Evolutionary conservation across 2,888 invertebrate genomes (phyloP).

Genomic region (Amphiduros pacificus): DNA sequence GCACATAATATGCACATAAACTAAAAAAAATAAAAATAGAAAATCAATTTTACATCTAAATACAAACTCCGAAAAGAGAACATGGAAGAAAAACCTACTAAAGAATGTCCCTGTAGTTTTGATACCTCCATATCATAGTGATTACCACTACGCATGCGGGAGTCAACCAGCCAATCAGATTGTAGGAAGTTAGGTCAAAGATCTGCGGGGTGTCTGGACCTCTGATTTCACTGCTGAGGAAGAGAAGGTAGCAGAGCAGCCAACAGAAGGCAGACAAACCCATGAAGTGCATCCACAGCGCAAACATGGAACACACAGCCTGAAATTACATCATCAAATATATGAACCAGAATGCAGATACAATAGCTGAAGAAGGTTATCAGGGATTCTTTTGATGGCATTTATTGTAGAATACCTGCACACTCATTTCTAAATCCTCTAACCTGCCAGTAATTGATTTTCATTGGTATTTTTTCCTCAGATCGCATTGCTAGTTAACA

Average conservation of each 20-base stretch:
- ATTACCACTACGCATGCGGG: slow-evolving; percentile 38
- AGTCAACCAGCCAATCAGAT: slow-evolving; percentile 27
- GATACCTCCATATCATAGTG: slow-evolving; percentile 20
- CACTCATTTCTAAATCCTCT: no score
- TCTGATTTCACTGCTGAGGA: slow-evolving; percentile 32
- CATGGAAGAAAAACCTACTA: slow-evolving; percentile 13
- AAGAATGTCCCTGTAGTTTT: slow-evolving; percentile 5
- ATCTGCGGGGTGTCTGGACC: not conserved
- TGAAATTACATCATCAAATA: no score
- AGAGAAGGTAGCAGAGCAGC: slow-evolving; percentile 36
- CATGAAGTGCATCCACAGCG: slow-evolving; percentile 34
- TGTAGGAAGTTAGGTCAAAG: slow-evolving; percentile 4
- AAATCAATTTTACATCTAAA: not conserved
- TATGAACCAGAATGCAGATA: no score
- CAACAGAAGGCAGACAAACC: slow-evolving; percentile 32
- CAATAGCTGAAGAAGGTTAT: no score
- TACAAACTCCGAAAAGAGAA: not conserved
- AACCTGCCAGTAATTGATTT: no score
- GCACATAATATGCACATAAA: not conserved
- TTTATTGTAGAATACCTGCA: no score
- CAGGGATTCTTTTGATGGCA: no score
- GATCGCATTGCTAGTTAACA: no score
- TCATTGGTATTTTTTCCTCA: no score
- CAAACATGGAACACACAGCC: slow-evolving; percentile 33
- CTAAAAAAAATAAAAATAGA: not conserved